Evolutionary conservation across 2,888 invertebrate genomes (phyloP), one percentile per base, ranked within the genome.

Genomic region (Hololepta plana): DNA sequence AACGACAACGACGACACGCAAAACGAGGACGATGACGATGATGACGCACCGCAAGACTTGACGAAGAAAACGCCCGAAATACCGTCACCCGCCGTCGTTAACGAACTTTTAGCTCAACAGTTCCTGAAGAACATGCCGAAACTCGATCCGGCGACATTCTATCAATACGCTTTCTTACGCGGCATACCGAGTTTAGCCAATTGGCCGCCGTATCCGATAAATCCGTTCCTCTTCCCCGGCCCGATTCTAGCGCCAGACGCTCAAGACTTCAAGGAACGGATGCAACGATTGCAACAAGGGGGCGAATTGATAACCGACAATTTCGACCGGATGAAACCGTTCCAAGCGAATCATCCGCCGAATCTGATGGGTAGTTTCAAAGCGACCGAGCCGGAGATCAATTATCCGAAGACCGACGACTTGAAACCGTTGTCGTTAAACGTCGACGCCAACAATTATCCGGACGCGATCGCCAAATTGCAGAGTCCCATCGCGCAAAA

Each of bases 201-300:
- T 34, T 50, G 40, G 24, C 63, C 68, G 1, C 62, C 69, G 8
- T 71, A 71, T 49, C 65, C 70, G 8, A 50, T 73, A 24, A 66
- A 64, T 36, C 71, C 75, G 5, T 65, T 80, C 45, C 60, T 77
- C 26, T 65, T 66, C 38, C 66, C 63, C 28, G 59, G 68, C 30
- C 61, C 64, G 32, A 55, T 67, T 10, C 41, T 51, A 15, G 45
- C 54, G 2, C 64, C 62, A 41, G 70, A 70, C 35, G 51, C 69
- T 33, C 68, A 65, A 43, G 72, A 77, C 48, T 62, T 73, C 46
- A 72, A 73, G 44, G 72, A 73, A 30, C 59, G 69, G 19, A 57
- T 72, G 28, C 72, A 72, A 33, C 65, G 73, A 1, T 51, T 73
- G 15, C 74, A 72, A 39, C 57, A 75, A 45, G 74, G 76, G 10